A percentile compares a stretch with the other conserved stretches of the same genome.
Conservation (phyloP, 2,797 vertebrate species). For the Coluber constrictor region DNA sequence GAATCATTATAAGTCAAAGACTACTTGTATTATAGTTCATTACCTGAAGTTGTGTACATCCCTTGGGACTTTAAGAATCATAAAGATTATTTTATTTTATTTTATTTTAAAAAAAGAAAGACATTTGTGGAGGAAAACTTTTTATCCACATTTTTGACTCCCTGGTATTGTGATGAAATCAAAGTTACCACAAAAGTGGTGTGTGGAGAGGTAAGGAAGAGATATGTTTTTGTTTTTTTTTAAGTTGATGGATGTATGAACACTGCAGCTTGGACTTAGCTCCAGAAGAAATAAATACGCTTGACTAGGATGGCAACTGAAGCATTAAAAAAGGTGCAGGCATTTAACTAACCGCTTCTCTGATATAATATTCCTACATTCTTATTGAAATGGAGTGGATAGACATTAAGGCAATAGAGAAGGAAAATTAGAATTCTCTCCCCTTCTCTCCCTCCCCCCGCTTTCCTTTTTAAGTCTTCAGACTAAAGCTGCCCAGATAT, state of each 20-base stretch:
- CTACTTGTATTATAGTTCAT: background rate
- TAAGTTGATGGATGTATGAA: background rate
- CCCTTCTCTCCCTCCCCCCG: too few relatives aligned
- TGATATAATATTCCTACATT: background rate
- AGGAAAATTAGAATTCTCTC: background rate
- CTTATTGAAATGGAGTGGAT: constrained; percentile 17
- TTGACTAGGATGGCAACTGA: constrained; percentile 12
- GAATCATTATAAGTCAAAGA: background rate
- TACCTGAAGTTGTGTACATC: background rate
- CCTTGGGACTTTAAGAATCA: background rate
- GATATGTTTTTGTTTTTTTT: background rate
- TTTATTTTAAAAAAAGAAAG: background rate
- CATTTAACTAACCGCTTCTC: constrained; percentile 14
- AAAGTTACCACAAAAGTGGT: background rate
- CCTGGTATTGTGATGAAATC: background rate
- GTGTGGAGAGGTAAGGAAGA: background rate
- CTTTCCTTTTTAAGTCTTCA: background rate
- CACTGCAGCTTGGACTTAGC: background rate
- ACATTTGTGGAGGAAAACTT: background rate
- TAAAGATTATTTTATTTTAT: background rate
- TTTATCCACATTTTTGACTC: background rate
- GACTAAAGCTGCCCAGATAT: background rate
- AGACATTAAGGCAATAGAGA: constrained; percentile 8
- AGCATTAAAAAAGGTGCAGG: constrained; percentile 10
- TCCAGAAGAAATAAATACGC: constrained; percentile 10